Conservation (phyloP, 2,113 vertebrate species). For the Eubucco bourcierii region DNA sequence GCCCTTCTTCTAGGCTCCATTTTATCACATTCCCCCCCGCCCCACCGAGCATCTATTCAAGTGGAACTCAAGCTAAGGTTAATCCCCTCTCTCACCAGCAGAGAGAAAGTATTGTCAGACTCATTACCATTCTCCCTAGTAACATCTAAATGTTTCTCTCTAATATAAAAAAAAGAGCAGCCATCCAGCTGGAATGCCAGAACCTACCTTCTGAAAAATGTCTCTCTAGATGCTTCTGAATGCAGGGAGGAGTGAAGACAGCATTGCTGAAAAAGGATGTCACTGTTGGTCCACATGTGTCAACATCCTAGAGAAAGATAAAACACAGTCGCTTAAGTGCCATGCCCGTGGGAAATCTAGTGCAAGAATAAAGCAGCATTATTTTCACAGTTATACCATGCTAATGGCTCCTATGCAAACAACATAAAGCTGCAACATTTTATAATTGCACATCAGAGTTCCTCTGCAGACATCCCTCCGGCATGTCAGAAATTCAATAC, state of each 20-base stretch:
- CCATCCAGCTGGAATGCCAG: neutral
- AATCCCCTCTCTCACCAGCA: neutral
- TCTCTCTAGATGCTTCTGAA: slow-evolving; percentile 23
- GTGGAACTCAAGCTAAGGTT: slow-evolving; percentile 21
- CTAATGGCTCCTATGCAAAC: slow-evolving; percentile 58
- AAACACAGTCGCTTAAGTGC: slow-evolving; percentile 38
- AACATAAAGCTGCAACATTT: slow-evolving; percentile 23
- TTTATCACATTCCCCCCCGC: neutral
- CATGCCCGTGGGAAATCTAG: slow-evolving; percentile 32
- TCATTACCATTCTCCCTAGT: neutral
- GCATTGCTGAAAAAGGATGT: slow-evolving; percentile 28
- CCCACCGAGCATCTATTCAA: neutral
- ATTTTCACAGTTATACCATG: slow-evolving; percentile 14
- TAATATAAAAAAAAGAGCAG: neutral
- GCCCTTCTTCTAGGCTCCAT: neutral
- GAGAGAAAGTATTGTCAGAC: neutral
- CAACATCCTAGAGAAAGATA: slow-evolving; percentile 61
- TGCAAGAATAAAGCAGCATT: neutral
- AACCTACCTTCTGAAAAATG: slow-evolving; percentile 58
- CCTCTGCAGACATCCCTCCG: slow-evolving; percentile 56
- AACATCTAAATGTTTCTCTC: neutral
- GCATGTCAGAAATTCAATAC: slow-evolving; percentile 68
- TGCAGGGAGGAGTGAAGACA: slow-evolving; percentile 22
- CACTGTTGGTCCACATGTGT: slow-evolving; percentile 58
- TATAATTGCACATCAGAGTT: slow-evolving; percentile 59